These are phyloP conservation scores for Nerophis lumbriciformis DNA, from an alignment of 2,113 vertebrate genomes.

Conservation along the genomic window DNA sequence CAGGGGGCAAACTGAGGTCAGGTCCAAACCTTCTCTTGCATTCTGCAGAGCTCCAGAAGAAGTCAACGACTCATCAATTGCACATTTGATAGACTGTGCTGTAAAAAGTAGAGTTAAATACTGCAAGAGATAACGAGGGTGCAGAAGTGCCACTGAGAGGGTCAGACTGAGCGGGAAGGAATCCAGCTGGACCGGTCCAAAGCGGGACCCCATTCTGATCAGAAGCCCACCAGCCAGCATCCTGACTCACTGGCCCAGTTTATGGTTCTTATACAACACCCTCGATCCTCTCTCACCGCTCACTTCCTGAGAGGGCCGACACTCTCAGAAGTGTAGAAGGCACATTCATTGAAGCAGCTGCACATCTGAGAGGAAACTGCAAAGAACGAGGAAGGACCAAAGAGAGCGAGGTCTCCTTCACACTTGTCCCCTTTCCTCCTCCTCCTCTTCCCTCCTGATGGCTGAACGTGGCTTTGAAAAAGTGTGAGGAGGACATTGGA, in stretches of 20 bases:
- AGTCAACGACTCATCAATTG: not conserved
- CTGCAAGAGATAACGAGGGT: slow-evolving; percentile 2
- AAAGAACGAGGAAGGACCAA: slow-evolving; percentile 14
- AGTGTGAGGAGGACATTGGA: not conserved
- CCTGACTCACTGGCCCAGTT: slow-evolving; percentile 55
- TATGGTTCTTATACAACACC: slow-evolving; percentile 48
- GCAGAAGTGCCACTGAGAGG: slow-evolving; percentile 9
- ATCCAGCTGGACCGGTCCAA: slow-evolving; percentile 15
- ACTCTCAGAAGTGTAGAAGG: not conserved
- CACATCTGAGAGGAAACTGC: slow-evolving; percentile 12
- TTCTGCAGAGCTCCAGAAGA: not conserved
- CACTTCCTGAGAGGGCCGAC: slow-evolving; percentile 33
- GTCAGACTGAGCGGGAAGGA: slow-evolving; percentile 5
- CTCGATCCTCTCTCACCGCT: slow-evolving; percentile 33
- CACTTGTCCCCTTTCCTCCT: slow-evolving; percentile 8
- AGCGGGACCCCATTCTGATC: slow-evolving; percentile 32
- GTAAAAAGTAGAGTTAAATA: too few relatives aligned
- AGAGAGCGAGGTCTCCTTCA: slow-evolving; percentile 27
- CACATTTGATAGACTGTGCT: too few relatives aligned
- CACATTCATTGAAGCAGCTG: slow-evolving; percentile 29
- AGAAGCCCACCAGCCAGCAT: slow-evolving; percentile 34
- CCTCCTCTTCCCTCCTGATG: not conserved
- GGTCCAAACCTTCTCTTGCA: not conserved
- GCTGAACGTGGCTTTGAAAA: not conserved
- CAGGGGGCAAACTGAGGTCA: not conserved